Base-by-base conservation (phyloP, 2,888 invertebrate genomes). In the Toxonevra muliebris region DNA sequence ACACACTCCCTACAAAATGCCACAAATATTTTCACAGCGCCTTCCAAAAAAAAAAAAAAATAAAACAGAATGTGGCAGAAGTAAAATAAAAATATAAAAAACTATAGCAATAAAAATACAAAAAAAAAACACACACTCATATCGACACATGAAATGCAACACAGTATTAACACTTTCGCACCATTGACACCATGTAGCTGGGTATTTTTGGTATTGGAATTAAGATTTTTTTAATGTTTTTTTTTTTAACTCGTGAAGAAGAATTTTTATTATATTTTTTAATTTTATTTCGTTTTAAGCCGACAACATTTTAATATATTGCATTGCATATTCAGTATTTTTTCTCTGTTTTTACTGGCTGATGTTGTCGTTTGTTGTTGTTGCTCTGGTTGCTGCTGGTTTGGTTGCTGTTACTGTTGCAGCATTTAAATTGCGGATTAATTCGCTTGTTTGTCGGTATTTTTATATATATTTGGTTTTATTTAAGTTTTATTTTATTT, bases 381-480 rank as follows among this genome's bases (percentile, higher is more conserved):
- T 30, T 4, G 30, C 30, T 30, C 30, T 30, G 30, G 7, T 7
- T 30, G 45, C 30, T 45, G 55, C 20, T 45, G 17, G 8, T 30
- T 7, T 30, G 30, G 7, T 7, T 30, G 45, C 30, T 45, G 55
- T 45, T 45, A 45, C 17, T 45, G 62, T 41, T 54, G 71, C 65
- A 70, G 73, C 74, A 69, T 73, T 67, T 72, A 74, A 73, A 72
- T 73, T 72, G 72, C 70, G 73, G 71, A 74, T 74, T 74, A 73
- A 74, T 61, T 66, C 61, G 45, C 55, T 40, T 66, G 66, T 66
- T 53, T 52, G 60, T 53, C 20, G 30, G 30, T 30, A 30, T 68
- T 61, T 54, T 11, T 42, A n/a, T 13, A 63, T 59, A 57, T 65
- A 12, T 48, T 8, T 1, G n/a, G 2, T 45, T 54, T 20, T 53